phyloP scores from a whole-genome alignment of 2,888 invertebrate species.

The Epistrophe eligans region DNA sequence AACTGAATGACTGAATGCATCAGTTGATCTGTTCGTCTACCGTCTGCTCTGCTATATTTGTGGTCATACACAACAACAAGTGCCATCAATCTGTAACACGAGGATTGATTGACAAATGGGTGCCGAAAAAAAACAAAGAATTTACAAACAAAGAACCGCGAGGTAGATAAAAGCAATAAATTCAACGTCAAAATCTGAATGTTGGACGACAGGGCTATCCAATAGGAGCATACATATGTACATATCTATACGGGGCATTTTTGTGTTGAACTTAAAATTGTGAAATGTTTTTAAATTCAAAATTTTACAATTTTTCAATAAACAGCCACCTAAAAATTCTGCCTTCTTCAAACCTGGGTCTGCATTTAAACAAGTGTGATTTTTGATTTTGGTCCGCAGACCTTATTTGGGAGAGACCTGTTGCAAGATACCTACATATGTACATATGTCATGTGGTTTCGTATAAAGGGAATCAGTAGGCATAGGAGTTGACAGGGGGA shows the following conservation, averaged over 20 bases:
- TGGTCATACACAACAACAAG: slow-evolving; percentile 42
- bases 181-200: slow-evolving; percentile 60
- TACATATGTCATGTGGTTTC: not conserved
- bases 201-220: slow-evolving; percentile 18
- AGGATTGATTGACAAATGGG: slow-evolving; percentile 71
- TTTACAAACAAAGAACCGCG: slow-evolving; percentile 40
- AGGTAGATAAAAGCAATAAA: slow-evolving; percentile 54
- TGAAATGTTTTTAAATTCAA: no score
- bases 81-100: slow-evolving; percentile 70
- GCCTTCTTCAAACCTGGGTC: not conserved
- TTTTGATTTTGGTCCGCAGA: not conserved
- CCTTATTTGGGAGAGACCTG: not conserved
- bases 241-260: not conserved
- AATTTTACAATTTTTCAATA: no score
- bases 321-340: no score
- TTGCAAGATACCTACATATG: no score
- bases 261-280: not conserved
- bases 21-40: slow-evolving; percentile 14
- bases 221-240: not conserved
- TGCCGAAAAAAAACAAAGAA: slow-evolving; percentile 35
- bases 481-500: slow-evolving; percentile 1
- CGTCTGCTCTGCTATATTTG: slow-evolving; percentile 32
- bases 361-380: not conserved
- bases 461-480: not conserved
- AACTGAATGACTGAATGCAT: slow-evolving; percentile 34